Evolutionary conservation across 2,888 invertebrate species (phyloP), one percentile per base, ranked within the genome.

Genomic region (Phyto melanocephala): DNA sequence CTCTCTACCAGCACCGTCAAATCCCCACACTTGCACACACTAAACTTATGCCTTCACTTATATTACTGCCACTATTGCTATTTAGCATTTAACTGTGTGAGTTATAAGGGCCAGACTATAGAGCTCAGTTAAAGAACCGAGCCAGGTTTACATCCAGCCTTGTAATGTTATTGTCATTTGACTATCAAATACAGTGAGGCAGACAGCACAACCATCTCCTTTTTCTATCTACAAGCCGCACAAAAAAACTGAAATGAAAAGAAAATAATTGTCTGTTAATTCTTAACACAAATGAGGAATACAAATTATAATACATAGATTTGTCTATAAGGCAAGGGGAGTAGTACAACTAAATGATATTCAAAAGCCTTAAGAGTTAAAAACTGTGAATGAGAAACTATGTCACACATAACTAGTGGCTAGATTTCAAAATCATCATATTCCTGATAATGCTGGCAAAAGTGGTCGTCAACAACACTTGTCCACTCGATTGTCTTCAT

Each of bases 161-260:
- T 35, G 15, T 67, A 24, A 62, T 79, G 60, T 54, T 68, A 84
- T 80, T 84, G 84, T 84, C 83, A 83, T 84, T 85, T 81, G 56
- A 80, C 78, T 58, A 68, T 42, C 50, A 60, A 65, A 20, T 40
- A 63, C 20, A 54, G 35, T 24, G 24, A 22, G 40, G 22, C 63
- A 45, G 56, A 37, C 72, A 63, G 75, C 45, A 79, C 50, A 54
- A 65, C 65, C 83, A 84, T 83, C 33, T n/a, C n/a, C n/a, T 50
- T 80, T 54, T 71, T 5, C 28, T 62, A 47, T 42, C 35, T 17
- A 54, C 47, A 17, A 20, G 62, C 20, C 62, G 35, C 60, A 54
- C 24, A 56, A 42, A 67, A 68, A 47, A 56, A 47, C 83, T 83
- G 52, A 1, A 83, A 85, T 24, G 58, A 72, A n/a, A 37, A 22